Evolutionary conservation across 2,888 invertebrate species (phyloP), one percentile per base, ranked within the genome.

Genomic region (Epinotia brunnichana): DNA sequence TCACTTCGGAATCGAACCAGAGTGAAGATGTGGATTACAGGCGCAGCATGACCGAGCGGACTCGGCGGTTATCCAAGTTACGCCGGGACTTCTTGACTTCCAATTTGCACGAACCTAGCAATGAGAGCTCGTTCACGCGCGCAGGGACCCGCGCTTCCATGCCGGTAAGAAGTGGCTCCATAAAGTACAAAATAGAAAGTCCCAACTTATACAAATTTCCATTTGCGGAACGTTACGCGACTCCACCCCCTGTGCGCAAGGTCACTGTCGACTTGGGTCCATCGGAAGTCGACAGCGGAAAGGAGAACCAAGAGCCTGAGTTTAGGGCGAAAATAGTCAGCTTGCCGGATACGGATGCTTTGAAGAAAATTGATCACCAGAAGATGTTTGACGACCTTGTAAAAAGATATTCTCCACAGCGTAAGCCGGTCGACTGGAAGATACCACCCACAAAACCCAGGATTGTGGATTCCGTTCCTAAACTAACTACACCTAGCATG

Each of bases 161-260:
- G 79, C 93, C 92, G 15, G 85, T 87, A 74, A 87, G 84, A 74
- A 79, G 82, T 15, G 82, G 87, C 11, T 84, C 87, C 21, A 77
- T 85, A 51, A 90, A 83, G 76, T 93, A 92, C 81, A 93, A 92
- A 83, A 89, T 91, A 75, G 91, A 90, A 80, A 92, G 91, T 78
- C 91, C 91, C 21, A 93, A 91, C 79, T 81, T 93, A 75, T 90
- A 88, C 80, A 94, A 94, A 82, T 94, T 94, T 75, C 93, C 93
- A 24, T 94, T 94, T 77, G 92, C 93, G 60, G 93, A 94, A 76
- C 93, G 93, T 41, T 93, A 90, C 74, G 80, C 87, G 15, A 91
- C 93, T n/a, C 93, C 93, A 44, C 88, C 91, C 17, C 89, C 92
- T n/a, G 84, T 83, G 44, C 88, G 93, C 4, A 84, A 83, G 76